These are phyloP conservation scores for Pantelozetes paolii DNA, from an alignment of 2,888 invertebrate genomes.

Conservation along the genomic window DNA sequence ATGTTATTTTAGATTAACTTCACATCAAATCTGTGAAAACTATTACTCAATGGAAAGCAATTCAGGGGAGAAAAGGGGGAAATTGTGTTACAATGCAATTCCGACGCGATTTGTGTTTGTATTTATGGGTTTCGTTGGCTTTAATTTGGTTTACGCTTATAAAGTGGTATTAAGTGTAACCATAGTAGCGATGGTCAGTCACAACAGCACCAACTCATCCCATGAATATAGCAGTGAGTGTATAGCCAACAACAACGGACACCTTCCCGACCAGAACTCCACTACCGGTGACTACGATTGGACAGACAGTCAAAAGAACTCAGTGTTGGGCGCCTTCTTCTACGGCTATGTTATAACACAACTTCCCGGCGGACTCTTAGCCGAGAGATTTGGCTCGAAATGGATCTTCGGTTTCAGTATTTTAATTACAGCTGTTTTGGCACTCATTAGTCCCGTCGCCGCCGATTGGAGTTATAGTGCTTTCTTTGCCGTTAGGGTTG, in stretches of 20 bases:
- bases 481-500: constrained; percentile 45
- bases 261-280: no score
- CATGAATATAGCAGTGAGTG: neutral
- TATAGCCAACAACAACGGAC: neutral
- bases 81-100: neutral
- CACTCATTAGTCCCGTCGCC: constrained; percentile 46
- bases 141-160: constrained; percentile 84
- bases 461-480: constrained; percentile 43
- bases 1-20: no score
- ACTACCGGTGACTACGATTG: constrained; percentile 43
- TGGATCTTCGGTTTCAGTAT: constrained; percentile 47
- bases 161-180: constrained; percentile 85
- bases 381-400: constrained; percentile 45
- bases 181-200: constrained; percentile 61
- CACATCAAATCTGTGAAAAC: no score
- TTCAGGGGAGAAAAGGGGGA: neutral
- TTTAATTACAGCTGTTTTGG: constrained; percentile 46
- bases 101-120: constrained; percentile 65
- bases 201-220: neutral
- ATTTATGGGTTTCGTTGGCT: constrained; percentile 78
- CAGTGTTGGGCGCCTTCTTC: constrained; percentile 47
- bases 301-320: constrained; percentile 43
- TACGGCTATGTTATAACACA: constrained; percentile 48
- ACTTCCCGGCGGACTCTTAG: constrained; percentile 46
- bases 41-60: neutral